phyloP scores from a whole-genome alignment of 2,888 invertebrate genomes.

The Nezara viridula region DNA sequence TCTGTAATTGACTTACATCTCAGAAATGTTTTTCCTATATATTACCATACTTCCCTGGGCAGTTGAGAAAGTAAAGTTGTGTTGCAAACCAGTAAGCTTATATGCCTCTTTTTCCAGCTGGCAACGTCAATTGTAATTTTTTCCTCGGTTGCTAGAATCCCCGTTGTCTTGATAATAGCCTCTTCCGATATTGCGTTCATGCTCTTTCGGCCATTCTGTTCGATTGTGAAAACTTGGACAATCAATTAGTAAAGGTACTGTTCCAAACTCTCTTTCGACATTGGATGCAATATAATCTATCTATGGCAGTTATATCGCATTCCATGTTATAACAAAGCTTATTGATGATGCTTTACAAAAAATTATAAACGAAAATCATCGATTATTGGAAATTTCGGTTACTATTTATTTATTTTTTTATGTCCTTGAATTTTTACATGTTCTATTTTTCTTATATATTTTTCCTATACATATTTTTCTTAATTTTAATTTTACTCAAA shows the following conservation, averaged over 20 bases:
- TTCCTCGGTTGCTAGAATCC: not conserved
- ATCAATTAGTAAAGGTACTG: constrained; percentile 7
- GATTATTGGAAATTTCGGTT: too few species aligned
- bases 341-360: not conserved
- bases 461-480: too few species aligned
- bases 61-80: not conserved
- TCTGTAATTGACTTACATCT: too few species aligned
- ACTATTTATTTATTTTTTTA: too few species aligned
- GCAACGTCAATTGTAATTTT: not conserved
- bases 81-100: not conserved
- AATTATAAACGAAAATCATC: too few species aligned
- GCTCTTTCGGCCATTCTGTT: not conserved
- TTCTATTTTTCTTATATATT: too few species aligned
- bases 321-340: not conserved
- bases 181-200: constrained; percentile 7
- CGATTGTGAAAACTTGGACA: not conserved
- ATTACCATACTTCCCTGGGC: too few species aligned
- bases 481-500: too few species aligned
- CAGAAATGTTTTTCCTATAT: too few species aligned
- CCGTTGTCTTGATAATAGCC: not conserved
- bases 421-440: too few species aligned
- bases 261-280: not conserved
- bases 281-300: not conserved
- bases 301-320: not conserved
- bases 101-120: not conserved